Percentiles rank a stretch among this genome's conserved stretches.
Evolutionary conservation across 2,888 invertebrate genomes (phyloP).

Genomic region (Dicyrtomina minuta): DNA sequence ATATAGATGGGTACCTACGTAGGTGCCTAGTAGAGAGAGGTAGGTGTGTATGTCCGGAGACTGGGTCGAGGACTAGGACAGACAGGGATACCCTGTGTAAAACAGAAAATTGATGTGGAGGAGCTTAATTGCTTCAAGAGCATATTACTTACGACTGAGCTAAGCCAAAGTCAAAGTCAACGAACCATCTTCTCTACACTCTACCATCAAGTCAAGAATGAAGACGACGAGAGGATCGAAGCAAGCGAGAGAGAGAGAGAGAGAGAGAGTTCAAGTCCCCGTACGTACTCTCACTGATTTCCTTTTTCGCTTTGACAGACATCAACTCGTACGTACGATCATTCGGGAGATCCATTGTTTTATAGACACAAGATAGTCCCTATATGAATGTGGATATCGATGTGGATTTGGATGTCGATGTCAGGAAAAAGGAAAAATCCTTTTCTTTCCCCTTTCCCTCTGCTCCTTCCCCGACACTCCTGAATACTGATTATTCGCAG

Average conservation of each 20-base stretch:
- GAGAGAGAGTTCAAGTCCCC: too few relatives aligned
- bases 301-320: neutral
- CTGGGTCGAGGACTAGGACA: neutral
- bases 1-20: neutral
- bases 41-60: neutral
- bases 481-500: too few relatives aligned
- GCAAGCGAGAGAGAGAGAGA: neutral
- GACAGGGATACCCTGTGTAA: neutral
- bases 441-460: too few relatives aligned
- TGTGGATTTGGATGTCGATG: too few relatives aligned
- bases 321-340: too few relatives aligned
- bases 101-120: conserved; percentile 3
- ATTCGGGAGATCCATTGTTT: too few relatives aligned
- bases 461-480: too few relatives aligned
- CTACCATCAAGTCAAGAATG: neutral
- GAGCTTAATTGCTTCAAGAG: conserved; percentile 9
- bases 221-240: neutral
- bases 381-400: too few relatives aligned
- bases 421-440: too few relatives aligned
- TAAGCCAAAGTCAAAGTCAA: neutral
- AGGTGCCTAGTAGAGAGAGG: neutral
- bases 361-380: too few relatives aligned
- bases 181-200: neutral
- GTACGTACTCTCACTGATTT: neutral
- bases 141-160: too few relatives aligned